phyloP scores from a whole-genome alignment of 2,113 vertebrate species.

The Hemiscyllium ocellatum region DNA sequence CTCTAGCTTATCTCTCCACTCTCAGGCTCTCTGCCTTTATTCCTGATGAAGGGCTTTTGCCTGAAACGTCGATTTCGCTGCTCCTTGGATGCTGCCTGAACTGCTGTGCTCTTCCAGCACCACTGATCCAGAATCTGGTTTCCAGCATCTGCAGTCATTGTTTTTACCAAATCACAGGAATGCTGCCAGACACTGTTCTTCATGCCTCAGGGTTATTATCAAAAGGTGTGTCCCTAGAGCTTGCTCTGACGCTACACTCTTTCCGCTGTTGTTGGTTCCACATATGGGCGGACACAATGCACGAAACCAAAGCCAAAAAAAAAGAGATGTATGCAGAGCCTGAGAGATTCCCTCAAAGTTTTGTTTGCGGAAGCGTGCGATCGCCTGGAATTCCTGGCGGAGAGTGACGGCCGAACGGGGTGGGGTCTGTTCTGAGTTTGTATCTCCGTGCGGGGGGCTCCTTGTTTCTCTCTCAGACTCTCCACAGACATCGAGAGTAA shows the following conservation, averaged over 20 bases:
- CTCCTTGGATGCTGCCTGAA: no score
- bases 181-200: not conserved
- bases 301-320: not conserved
- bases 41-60: no score
- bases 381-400: not conserved
- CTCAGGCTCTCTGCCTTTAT: no score
- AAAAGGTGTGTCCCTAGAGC: not conserved
- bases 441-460: no score
- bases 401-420: no score
- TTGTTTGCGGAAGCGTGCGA: not conserved
- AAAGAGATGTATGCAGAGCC: not conserved
- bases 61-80: no score
- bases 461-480: not conserved
- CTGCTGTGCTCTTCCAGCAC: no score
- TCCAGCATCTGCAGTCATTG: no score
- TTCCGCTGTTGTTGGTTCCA: not conserved
- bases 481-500: not conserved
- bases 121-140: no score
- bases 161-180: not conserved
- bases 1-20: no score
- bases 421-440: no score
- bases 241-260: not conserved
- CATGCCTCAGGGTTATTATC: not conserved
- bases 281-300: conserved; percentile 1
- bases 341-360: not conserved